Base-by-base conservation (phyloP, 2,888 invertebrate species). In the Noctuana brunneofusca region DNA sequence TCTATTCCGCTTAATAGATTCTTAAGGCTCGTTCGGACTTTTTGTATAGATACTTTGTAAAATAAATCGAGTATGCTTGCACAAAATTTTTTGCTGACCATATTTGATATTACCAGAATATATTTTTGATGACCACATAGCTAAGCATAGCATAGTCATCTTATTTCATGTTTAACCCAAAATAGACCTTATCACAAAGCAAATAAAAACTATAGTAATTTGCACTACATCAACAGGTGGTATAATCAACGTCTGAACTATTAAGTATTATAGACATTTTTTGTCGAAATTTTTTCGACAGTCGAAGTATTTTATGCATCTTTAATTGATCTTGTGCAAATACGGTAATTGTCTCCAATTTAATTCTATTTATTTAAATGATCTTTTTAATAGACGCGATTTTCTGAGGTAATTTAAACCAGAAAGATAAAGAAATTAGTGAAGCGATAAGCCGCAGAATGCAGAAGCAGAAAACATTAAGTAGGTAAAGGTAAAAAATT, bases 1-100 rank as follows among this genome's bases (percentile, higher is more conserved):
- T 76, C 72, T 75, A 76, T 75, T 76, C 76, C 79, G 79, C 60
- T 66, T 66, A 68, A 71, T 71, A 68, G 68, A 64, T 66, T 67
- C 59, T 68, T 68, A 64, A 22, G 48, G 48, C 48, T 22, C 8
- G 41, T 22, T 48, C 22, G 20, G n/a, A 48, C 22, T 22, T 48
- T 48, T 48, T 48, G n/a, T n/a, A 22, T 48, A 22, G 12, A 4
- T n/a, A n/a, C 20, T 22, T 48, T 48, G 11, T 22, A n/a, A 48
- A 48, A 22, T 5, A 22, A 12, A 22, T 48, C 48, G 22, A 41
- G 3, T 16, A 1, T 32, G 12, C 32, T 32, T 32, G 32, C 32
- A 32, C 9, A 8, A 12, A 14, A 16, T 41, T 41, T 35, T 41
- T 41, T 41, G 16, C 16, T 41, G 16, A 41, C 14, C 0, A 16